These are phyloP conservation scores for Urophycis tenuis DNA, from an alignment of 2,797 vertebrate genomes.

Conservation along the genomic window DNA sequence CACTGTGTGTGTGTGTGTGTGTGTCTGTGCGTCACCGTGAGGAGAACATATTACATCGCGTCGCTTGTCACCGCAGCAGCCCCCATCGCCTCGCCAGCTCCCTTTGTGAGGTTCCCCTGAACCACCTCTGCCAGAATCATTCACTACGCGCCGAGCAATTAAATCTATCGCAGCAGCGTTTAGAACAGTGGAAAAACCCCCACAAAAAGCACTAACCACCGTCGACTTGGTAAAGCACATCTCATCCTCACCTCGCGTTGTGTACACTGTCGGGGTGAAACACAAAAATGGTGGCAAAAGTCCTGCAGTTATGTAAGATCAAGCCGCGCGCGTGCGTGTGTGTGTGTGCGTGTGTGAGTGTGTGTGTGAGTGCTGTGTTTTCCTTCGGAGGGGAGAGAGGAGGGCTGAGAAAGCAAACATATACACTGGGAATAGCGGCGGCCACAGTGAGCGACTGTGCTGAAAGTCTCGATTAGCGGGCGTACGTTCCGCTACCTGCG, in stretches of 20 bases:
- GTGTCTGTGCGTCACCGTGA: background rate
- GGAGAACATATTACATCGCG: background rate
- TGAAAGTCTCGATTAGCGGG: constrained; percentile 21
- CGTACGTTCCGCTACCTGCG: constrained; percentile 14
- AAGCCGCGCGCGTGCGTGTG: background rate
- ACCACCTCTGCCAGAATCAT: background rate
- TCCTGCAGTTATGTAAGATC: background rate
- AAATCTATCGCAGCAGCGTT: background rate
- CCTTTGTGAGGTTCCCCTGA: background rate
- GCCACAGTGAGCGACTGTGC: constrained; percentile 19
- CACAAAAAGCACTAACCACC: background rate
- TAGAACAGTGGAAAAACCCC: background rate
- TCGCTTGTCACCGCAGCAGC: background rate
- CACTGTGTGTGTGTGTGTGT: background rate
- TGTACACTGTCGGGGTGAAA: background rate
- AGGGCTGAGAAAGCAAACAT: constrained; percentile 16
- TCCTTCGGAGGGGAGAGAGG: constrained; percentile 6
- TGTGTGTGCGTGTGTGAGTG: background rate
- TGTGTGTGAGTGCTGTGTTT: background rate
- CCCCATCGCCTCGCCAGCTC: background rate
- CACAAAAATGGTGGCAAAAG: background rate
- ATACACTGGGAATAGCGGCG: constrained; percentile 26
- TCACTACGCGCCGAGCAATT: background rate
- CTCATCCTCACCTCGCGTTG: background rate
- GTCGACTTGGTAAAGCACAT: background rate